Evolutionary conservation across 2,888 invertebrate genomes (phyloP), one percentile per base, ranked within the genome.

Genomic region (Lycophotia porphyrea): DNA sequence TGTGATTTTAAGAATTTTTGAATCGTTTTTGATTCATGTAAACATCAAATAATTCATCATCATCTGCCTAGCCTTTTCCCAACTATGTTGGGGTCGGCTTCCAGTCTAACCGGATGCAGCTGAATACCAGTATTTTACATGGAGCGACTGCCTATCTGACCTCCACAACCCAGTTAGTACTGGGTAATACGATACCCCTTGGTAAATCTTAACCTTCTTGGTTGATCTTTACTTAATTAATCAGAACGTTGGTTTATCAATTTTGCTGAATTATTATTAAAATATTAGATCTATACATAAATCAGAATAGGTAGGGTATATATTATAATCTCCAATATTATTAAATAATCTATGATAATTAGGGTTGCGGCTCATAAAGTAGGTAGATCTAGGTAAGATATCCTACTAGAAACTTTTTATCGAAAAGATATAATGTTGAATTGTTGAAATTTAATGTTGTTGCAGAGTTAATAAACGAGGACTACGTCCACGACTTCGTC

Each of bases 31-130:
- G 31, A 42, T 27, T 49, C 15, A 52, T 21, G 18, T 65, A 27
- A 76, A 44, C 44, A 66, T 77, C 15, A 15, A 21, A 39, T 78
- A 31, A 39, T 78, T 21, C n/a, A n/a, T n/a, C n/a, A n/a, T n/a
- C n/a, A n/a, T n/a, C n/a, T n/a, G n/a, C n/a, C n/a, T n/a, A n/a
- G n/a, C n/a, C n/a, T n/a, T n/a, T n/a, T n/a, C n/a, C n/a, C n/a
- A n/a, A n/a, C n/a, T n/a, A n/a, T n/a, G n/a, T n/a, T n/a, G n/a
- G n/a, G n/a, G n/a, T n/a, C n/a, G n/a, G n/a, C n/a, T n/a, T n/a
- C n/a, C n/a, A n/a, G n/a, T n/a, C n/a, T n/a, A n/a, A n/a, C n/a
- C n/a, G n/a, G n/a, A n/a, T n/a, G n/a, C n/a, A n/a, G n/a, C n/a
- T n/a, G n/a, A n/a, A n/a, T n/a, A n/a, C n/a, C n/a, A n/a, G n/a